Evolutionary conservation across 1,140 invertebrate genomes (phyloP).

Genomic region (Drosophila sulfurigaster): DNA sequence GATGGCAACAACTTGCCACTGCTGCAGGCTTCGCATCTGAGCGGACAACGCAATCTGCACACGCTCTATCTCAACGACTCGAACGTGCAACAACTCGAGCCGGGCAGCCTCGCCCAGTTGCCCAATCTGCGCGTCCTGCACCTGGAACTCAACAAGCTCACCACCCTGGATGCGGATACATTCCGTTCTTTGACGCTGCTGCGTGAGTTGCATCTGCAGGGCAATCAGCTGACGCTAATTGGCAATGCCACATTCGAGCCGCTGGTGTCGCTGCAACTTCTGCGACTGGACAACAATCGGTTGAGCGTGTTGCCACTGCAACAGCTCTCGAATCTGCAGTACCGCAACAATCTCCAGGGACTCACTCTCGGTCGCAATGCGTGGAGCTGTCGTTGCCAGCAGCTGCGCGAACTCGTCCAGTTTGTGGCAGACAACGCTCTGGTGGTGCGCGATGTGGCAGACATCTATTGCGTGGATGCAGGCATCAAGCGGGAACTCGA

Average conservation of each 20-base stretch:
- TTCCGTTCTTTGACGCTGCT: conserved; percentile 92
- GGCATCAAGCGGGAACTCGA: conserved; percentile 91
- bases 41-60: conserved; percentile 93
- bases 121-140: conserved; percentile 91
- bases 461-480: conserved; percentile 93
- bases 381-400: conserved; percentile 96
- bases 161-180: conserved; percentile 91
- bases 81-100: conserved; percentile 91
- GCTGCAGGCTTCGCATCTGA: conserved; percentile 93
- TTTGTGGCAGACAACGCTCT: conserved; percentile 93
- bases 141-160: conserved; percentile 93
- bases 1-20: conserved; percentile 94
- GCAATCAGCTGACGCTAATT: conserved; percentile 92
- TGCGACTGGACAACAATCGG: conserved; percentile 93
- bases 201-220: conserved; percentile 94
- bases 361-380: conserved; percentile 92
- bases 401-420: conserved; percentile 92
- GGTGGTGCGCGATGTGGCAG: conserved; percentile 90
- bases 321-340: conserved; percentile 65
- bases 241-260: conserved; percentile 92
- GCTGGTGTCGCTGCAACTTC: conserved; percentile 91
- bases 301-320: conserved; percentile 87
- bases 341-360: conserved; percentile 87
- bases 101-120: conserved; percentile 94
- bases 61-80: conserved; percentile 93